Percentiles rank a stretch among this genome's conserved stretches.
Evolutionary conservation across 2,888 invertebrate species (phyloP).

Genomic region (Crematogaster levior): DNA sequence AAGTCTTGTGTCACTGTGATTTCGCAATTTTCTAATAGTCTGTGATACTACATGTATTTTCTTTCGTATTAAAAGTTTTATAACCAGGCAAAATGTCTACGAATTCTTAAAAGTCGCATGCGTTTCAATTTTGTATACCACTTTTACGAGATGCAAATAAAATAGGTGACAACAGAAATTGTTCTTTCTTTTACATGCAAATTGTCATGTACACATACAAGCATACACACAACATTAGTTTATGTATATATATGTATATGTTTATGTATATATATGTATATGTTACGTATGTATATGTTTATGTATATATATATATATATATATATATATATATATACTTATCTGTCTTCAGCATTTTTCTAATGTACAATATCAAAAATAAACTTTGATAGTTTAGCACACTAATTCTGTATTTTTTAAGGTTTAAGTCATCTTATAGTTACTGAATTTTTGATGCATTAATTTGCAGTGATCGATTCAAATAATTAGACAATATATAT

Average conservation of each 20-base stretch:
- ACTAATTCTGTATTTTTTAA: neutral
- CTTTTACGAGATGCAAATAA: conserved; percentile 73
- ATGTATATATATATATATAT: no score
- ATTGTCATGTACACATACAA: neutral
- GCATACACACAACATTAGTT: no score
- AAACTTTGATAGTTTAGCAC: neutral
- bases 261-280: no score
- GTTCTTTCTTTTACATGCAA: conserved; percentile 39
- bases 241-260: no score
- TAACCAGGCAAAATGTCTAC: conserved; percentile 65
- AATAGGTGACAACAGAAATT: conserved; percentile 62
- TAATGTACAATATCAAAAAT: neutral
- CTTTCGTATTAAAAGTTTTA: conserved; percentile 73
- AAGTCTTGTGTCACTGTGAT: conserved; percentile 75
- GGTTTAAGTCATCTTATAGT: neutral
- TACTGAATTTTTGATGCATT: neutral
- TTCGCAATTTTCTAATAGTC: conserved; percentile 73
- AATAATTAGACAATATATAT: neutral
- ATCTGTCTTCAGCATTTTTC: conserved; percentile 5
- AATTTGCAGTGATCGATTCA: neutral
- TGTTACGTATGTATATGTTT: no score
- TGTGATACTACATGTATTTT: conserved; percentile 75
- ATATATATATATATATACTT: neutral
- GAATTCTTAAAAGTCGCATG: conserved; percentile 67
- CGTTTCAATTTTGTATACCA: conserved; percentile 73